Conservation (phyloP, 1,140 invertebrate genomes). For the Vanessa atalanta region DNA sequence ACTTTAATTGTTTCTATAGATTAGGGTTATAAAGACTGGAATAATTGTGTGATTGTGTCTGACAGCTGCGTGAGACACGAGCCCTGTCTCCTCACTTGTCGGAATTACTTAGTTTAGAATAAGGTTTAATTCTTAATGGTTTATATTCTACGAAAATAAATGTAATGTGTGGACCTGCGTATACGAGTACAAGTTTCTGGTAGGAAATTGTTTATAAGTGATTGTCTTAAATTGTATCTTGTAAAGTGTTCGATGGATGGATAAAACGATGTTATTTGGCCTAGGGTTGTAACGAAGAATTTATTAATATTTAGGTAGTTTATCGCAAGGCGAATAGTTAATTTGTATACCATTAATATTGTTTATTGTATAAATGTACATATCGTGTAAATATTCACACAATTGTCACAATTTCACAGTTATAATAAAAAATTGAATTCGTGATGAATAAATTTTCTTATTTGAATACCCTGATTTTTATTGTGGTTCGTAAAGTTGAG, state of each 20-base stretch:
- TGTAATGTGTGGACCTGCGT: conserved; percentile 38
- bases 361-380: conserved; percentile 72
- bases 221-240: conserved; percentile 22
- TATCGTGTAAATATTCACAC: conserved; percentile 76
- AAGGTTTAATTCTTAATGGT: conserved; percentile 19
- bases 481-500: background rate
- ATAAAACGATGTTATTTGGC: conserved; percentile 47
- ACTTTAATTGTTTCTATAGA: conserved; percentile 72
- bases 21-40: conserved; percentile 53
- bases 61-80: conserved; percentile 55
- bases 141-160: conserved; percentile 20
- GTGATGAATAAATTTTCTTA: conserved; percentile 33
- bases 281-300: conserved; percentile 75
- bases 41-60: conserved; percentile 25
- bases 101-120: conserved; percentile 21
- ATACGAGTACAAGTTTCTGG: conserved; percentile 41
- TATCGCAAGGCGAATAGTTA: conserved; percentile 64
- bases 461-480: conserved; percentile 25
- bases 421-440: conserved; percentile 41
- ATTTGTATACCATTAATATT: conserved; percentile 66
- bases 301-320: conserved; percentile 71
- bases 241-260: conserved; percentile 29
- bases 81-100: conserved; percentile 59
- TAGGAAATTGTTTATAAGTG: conserved; percentile 27
- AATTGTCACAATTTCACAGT: conserved; percentile 66